Percentiles rank a stretch among this genome's conserved stretches.
Conservation (phyloP, 37 sponge, comb jelly and placozoan genomes). For the Lycopodina hypogea region DNA sequence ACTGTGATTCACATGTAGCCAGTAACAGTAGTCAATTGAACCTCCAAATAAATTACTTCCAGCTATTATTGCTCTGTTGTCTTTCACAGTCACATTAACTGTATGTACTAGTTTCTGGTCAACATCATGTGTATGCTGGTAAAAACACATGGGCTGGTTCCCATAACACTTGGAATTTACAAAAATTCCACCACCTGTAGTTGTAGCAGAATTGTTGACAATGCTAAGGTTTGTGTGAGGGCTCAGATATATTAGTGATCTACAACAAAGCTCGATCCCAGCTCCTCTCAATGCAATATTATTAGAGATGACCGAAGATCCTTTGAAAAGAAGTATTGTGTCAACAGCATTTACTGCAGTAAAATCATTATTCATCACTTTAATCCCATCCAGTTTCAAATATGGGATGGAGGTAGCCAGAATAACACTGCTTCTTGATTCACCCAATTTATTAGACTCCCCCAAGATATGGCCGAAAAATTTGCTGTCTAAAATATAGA, state of each 20-base stretch:
- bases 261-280: slow-evolving; percentile 25
- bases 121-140: neutral
- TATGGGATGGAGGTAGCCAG: neutral
- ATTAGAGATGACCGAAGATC: neutral
- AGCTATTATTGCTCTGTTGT: neutral
- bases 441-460: neutral
- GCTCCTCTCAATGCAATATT: slow-evolving; percentile 30
- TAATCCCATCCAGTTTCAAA: neutral
- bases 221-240: slow-evolving; percentile 5
- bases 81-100: neutral
- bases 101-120: neutral
- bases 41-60: slow-evolving; percentile 9
- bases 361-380: neutral
- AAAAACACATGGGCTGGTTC: slow-evolving; percentile 23
- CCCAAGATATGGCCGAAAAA: neutral
- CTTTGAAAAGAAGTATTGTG: neutral
- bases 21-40: slow-evolving; percentile 10
- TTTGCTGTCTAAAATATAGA: neutral
- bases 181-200: slow-evolving; percentile 37
- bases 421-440: neutral
- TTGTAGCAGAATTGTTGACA: slow-evolving; percentile 4
- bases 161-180: slow-evolving; percentile 2
- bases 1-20: neutral
- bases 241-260: slow-evolving; percentile 7
- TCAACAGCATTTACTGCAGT: neutral